A percentile compares a stretch with the other conserved stretches of the same genome.
Evolutionary conservation across 1,140 invertebrate species (phyloP).

Genomic region (Eriosoma lanigerum): DNA sequence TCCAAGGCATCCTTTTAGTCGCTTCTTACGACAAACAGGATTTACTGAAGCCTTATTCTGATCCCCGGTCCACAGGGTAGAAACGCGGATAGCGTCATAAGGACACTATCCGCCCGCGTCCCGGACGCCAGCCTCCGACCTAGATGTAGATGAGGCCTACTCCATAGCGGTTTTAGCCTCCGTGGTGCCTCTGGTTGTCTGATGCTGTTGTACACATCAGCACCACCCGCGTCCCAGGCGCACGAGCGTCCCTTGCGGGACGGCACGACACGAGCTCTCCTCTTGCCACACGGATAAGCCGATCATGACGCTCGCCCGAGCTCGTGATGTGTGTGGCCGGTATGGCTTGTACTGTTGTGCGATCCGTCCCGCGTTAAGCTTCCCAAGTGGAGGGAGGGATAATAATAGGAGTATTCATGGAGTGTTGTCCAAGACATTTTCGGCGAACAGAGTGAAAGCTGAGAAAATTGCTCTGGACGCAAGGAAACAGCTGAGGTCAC

Average conservation of each 20-base stretch:
- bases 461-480: no score
- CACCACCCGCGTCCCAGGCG: background rate
- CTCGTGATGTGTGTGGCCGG: background rate
- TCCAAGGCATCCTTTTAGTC: background rate
- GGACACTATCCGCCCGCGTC: background rate
- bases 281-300: background rate
- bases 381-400: no score
- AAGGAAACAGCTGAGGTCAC: no score
- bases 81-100: background rate
- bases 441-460: no score
- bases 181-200: slow-evolving; percentile 2
- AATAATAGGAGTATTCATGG: no score
- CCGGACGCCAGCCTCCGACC: background rate
- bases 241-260: background rate
- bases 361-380: background rate
- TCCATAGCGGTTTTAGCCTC: background rate
- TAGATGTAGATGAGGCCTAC: background rate
- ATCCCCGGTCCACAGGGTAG: background rate
- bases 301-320: background rate
- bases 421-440: no score
- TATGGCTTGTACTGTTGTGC: background rate
- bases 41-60: background rate
- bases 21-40: background rate
- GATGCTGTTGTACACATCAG: no score
- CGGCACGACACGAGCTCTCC: background rate